Percentiles rank a stretch among this genome's conserved stretches.
Conservation (phyloP, 2,888 invertebrate species). For the Philaethria dido region DNA sequence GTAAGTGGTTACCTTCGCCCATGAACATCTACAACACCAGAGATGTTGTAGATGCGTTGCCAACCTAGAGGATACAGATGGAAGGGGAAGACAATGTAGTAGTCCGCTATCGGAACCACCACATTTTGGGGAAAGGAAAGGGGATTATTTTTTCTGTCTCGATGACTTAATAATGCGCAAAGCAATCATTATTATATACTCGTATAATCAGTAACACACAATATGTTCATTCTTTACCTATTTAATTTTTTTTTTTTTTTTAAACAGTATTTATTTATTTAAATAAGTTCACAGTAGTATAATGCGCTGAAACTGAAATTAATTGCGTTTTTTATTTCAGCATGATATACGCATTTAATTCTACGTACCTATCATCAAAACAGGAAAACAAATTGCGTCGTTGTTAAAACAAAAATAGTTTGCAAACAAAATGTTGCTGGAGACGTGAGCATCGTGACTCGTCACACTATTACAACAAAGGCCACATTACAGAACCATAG, state of each 20-base stretch:
- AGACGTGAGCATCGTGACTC: constrained; percentile 30
- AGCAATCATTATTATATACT: too few relatives aligned
- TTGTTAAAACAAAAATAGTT: constrained; percentile 61
- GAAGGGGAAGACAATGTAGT: too few relatives aligned
- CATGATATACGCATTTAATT: constrained; percentile 49
- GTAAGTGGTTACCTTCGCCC: too few relatives aligned
- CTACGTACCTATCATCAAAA: constrained; percentile 61
- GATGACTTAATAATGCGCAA: too few relatives aligned
- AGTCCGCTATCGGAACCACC: too few relatives aligned
- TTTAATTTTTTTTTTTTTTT: background rate
- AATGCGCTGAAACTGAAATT: background rate
- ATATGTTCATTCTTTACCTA: background rate
- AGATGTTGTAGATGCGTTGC: too few relatives aligned
- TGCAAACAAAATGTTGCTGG: constrained; percentile 51
- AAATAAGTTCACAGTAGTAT: background rate
- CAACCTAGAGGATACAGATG: too few relatives aligned
- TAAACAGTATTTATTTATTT: background rate
- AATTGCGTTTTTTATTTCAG: constrained; percentile 22
- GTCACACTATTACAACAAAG: constrained; percentile 26
- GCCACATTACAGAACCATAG: constrained; percentile 5
- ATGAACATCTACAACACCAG: too few relatives aligned
- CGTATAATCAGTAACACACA: too few relatives aligned
- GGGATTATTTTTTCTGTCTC: too few relatives aligned
- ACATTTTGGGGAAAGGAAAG: too few relatives aligned
- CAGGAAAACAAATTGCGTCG: constrained; percentile 51